A percentile compares a stretch with the other conserved stretches of the same genome.
These are phyloP conservation scores for Styela plicata DNA, from an alignment of 23 tunicate species.

Conservation along the genomic window DNA sequence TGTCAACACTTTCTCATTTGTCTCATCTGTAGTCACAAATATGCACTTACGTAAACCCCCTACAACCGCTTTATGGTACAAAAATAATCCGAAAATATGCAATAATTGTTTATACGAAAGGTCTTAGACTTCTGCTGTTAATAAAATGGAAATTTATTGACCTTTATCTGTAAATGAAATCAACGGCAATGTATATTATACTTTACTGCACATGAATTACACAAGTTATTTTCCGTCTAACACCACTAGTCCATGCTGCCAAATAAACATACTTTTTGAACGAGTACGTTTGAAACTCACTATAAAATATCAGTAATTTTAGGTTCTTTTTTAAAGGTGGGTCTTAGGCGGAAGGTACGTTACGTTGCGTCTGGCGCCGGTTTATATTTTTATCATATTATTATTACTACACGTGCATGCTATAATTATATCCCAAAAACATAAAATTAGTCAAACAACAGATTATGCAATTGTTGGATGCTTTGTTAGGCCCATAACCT, in stretches of 20 bases:
- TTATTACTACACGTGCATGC: neutral
- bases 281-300: too few species aligned
- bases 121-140: too few species aligned
- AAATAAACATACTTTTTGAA: too few species aligned
- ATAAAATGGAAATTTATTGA: too few species aligned
- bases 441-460: neutral
- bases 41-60: neutral
- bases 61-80: neutral
- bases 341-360: neutral
- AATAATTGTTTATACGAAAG: neutral
- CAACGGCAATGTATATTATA: too few species aligned
- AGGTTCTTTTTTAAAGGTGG: too few species aligned
- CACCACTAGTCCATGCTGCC: too few species aligned
- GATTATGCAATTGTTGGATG: neutral
- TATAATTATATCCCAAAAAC: neutral
- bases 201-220: too few species aligned
- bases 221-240: too few species aligned
- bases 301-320: too few species aligned
- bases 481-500: neutral
- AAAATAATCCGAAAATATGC: neutral
- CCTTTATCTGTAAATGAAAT: too few species aligned
- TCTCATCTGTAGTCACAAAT: neutral
- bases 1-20: neutral
- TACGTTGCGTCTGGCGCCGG: constrained; percentile 1
- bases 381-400: neutral